These are phyloP conservation scores for Aeoliscus strigatus DNA, from an alignment of 2,797 vertebrate species.

Conservation along the genomic window DNA sequence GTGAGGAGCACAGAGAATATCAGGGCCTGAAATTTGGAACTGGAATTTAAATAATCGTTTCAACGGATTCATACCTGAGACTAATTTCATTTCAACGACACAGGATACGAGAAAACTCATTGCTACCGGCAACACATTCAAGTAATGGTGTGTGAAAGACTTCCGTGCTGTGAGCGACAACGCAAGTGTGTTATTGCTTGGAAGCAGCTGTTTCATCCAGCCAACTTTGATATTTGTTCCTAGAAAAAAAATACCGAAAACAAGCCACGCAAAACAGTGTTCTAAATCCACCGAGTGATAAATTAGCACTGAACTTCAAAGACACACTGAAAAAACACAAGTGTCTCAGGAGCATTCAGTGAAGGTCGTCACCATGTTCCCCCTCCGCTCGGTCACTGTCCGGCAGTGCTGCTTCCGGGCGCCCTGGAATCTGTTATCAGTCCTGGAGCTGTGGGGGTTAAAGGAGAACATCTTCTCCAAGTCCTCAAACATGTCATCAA, in stretches of 20 bases:
- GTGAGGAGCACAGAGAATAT: too few relatives aligned
- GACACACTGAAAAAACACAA: slow-evolving; percentile 10
- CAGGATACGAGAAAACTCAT: slow-evolving; percentile 22
- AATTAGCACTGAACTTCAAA: slow-evolving; percentile 57
- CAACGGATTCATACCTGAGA: slow-evolving; percentile 51
- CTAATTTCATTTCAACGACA: slow-evolving; percentile 10
- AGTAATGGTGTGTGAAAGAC: slow-evolving; percentile 5
- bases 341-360: slow-evolving; percentile 76
- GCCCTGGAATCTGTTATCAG: slow-evolving; percentile 80
- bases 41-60: too few relatives aligned
- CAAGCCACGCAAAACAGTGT: slow-evolving; percentile 25
- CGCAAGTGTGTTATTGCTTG: slow-evolving; percentile 54
- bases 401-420: slow-evolving; percentile 91
- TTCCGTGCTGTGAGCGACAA: slow-evolving; percentile 21
- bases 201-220: slow-evolving; percentile 27
- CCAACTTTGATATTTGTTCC: slow-evolving; percentile 50
- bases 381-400: slow-evolving; percentile 92
- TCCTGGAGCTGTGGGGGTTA: slow-evolving; percentile 75
- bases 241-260: slow-evolving; percentile 17
- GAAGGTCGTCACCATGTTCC: slow-evolving; percentile 98
- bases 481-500: slow-evolving; percentile 92
- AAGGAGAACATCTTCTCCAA: slow-evolving; percentile 99
- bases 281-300: slow-evolving; percentile 42
- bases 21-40: too few relatives aligned
- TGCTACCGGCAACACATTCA: slow-evolving; percentile 25